Evolutionary conservation across 2,113 vertebrate genomes (phyloP), one percentile per base, ranked within the genome.

Genomic region (Anas platyrhynchos): DNA sequence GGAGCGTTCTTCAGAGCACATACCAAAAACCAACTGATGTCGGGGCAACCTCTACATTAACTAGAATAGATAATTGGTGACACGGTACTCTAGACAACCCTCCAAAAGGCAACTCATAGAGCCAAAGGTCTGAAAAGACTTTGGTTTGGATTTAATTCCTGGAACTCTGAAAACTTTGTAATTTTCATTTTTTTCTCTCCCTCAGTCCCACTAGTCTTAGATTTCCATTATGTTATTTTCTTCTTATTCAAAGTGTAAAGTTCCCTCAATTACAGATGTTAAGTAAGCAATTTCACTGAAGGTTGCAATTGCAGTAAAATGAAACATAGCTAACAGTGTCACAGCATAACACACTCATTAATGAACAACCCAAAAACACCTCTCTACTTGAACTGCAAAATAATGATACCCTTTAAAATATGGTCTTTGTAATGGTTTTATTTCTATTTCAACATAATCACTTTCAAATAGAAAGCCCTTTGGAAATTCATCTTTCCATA

Each of bases 141-240:
- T 94, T 94, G 92, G 87, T 66, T 86, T 74, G 31, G 23, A 38
- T 84, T 89, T 95, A 84, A 78, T 14, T 59, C 76, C 68, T 83
- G 62, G n/a, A 93, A 65, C n/a, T 79, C 54, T n/a, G 20, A 85
- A 87, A 87, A 48, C 34, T 3, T 26, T n/a, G 20, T 65, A 75
- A 56, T 87, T 89, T 84, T 72, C 22, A 15, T 72, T 83, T 85
- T 79, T 79, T 91, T 56, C 20, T 63, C 43, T 76, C 81, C n/a
- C 27, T 65, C 34, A 11, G 43, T 79, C 31, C 52, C 88, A 46
- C 36, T 77, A 36, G 18, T 76, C 22, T 80, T 73, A 66, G 12
- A 55, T 31, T 88, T 58, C 23, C 50, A 41, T 13, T 63, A 63
- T 3, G 9, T 50, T 66, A 43, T 82, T 74, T 81, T 58, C 38